These are phyloP conservation scores for Rostratula benghalensis DNA, from an alignment of 2,113 vertebrate species.

Conservation along the genomic window DNA sequence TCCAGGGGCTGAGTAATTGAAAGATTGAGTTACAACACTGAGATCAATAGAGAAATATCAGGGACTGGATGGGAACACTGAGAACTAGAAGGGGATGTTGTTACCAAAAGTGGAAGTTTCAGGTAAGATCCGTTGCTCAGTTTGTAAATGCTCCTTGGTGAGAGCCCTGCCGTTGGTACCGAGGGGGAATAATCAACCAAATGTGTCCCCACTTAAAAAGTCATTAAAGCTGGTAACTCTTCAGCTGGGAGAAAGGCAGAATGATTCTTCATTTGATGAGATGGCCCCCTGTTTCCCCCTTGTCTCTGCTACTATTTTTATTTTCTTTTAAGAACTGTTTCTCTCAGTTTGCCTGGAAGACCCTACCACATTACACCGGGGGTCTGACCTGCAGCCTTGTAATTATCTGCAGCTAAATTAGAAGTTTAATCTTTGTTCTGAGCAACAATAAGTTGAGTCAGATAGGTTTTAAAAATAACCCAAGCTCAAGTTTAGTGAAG, in stretches of 20 bases:
- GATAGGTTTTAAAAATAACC: constrained; percentile 71
- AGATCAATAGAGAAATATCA: constrained; percentile 44
- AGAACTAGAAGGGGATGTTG: background rate
- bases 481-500: constrained; percentile 55
- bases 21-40: constrained; percentile 52
- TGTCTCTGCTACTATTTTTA: background rate
- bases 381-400: constrained; percentile 56
- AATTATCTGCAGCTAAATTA: constrained; percentile 73
- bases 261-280: background rate
- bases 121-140: background rate
- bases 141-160: background rate
- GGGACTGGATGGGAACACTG: constrained; percentile 1
- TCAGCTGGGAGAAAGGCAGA: background rate
- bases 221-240: background rate
- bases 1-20: constrained; percentile 46
- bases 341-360: constrained; percentile 14
- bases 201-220: background rate
- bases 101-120: background rate
- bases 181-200: background rate
- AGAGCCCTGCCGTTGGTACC: background rate
- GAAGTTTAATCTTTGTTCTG: constrained; percentile 70
- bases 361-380: background rate
- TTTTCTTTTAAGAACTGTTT: background rate
- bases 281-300: background rate
- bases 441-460: constrained; percentile 63